These are phyloP conservation scores for Ariolimax columbianus DNA, from an alignment of 2,888 invertebrate species.

Conservation along the genomic window DNA sequence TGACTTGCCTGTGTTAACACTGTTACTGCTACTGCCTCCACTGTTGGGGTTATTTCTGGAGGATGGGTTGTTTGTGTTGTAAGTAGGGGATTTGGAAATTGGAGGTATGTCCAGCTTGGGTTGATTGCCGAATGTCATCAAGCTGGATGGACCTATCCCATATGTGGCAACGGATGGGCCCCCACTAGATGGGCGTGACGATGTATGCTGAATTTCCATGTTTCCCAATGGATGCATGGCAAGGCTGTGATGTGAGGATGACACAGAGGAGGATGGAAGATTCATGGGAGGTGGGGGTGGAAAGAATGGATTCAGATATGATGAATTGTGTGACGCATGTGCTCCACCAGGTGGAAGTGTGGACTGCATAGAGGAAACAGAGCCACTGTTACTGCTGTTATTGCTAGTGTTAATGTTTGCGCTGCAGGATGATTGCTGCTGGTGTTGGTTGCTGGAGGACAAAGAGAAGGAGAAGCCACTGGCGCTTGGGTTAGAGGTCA, in stretches of 20 bases:
- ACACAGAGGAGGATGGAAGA: conserved; percentile 23
- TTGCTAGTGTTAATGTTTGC: conserved; percentile 30
- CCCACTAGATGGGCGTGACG: conserved; percentile 38
- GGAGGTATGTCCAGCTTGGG: conserved; percentile 51
- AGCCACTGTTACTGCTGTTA: conserved; percentile 14
- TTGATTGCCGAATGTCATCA: conserved; percentile 48
- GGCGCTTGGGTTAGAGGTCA: conserved; percentile 38
- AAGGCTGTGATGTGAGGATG: conserved; percentile 43
- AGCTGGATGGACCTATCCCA: conserved; percentile 45
- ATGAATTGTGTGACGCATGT: conserved; percentile 28
- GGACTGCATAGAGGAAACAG: conserved; percentile 19
- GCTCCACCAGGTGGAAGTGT: conserved; percentile 6
- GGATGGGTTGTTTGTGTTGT: conserved; percentile 32
- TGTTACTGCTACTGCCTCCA: not conserved
- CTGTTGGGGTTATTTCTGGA: not conserved
- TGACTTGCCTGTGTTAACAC: conserved; percentile 21
- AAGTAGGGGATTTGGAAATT: conserved; percentile 48
- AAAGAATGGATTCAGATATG: conserved; percentile 41
- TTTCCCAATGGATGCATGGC: conserved; percentile 49
- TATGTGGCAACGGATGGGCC: conserved; percentile 23
- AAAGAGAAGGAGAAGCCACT: conserved; percentile 45
- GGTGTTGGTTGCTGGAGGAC: conserved; percentile 38
- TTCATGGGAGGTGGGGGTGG: conserved; percentile 43
- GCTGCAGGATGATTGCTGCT: conserved; percentile 48
- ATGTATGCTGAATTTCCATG: conserved; percentile 51